These are phyloP conservation scores for Rhabdomys pumilio DNA, from an alignment of 2,797 vertebrate genomes.

Conservation along the genomic window DNA sequence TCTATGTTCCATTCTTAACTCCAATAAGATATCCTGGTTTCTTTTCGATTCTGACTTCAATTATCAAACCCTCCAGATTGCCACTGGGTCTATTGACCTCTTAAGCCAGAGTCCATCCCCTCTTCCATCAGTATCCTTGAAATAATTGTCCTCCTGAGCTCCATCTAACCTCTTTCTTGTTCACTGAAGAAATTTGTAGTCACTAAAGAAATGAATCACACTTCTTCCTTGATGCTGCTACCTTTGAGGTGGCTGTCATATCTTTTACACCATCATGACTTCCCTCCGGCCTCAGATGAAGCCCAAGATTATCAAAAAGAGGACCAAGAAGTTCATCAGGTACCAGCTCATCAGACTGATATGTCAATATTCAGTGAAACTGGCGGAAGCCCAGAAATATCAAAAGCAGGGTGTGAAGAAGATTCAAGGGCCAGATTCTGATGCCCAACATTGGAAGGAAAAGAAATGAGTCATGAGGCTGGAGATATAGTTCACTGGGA, in stretches of 20 bases:
- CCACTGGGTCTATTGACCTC: not conserved
- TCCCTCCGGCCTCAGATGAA: not conserved
- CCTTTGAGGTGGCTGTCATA: not conserved
- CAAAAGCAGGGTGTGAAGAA: not conserved
- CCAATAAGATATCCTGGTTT: not conserved
- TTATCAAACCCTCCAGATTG: not conserved
- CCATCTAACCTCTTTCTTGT: not conserved
- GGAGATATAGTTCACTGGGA: not conserved
- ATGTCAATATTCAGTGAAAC: not conserved
- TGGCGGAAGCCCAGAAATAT: not conserved
- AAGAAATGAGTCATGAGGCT: not conserved
- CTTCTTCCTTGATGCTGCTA: not conserved
- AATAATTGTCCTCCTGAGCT: not conserved
- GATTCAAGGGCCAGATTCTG: not conserved
- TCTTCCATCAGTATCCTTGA: not conserved
- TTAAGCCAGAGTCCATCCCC: not conserved
- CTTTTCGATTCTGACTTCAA: not conserved
- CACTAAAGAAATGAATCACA: slow-evolving; percentile 24
- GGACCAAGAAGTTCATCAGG: not conserved
- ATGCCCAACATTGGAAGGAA: not conserved
- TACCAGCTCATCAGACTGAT: not conserved
- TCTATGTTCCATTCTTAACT: slow-evolving; percentile 1
- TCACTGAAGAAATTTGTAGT: not conserved
- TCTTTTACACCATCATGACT: not conserved
- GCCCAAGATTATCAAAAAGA: not conserved